phyloP scores from a whole-genome alignment of 2,113 vertebrate species.

The Ochotona curzoniae region DNA sequence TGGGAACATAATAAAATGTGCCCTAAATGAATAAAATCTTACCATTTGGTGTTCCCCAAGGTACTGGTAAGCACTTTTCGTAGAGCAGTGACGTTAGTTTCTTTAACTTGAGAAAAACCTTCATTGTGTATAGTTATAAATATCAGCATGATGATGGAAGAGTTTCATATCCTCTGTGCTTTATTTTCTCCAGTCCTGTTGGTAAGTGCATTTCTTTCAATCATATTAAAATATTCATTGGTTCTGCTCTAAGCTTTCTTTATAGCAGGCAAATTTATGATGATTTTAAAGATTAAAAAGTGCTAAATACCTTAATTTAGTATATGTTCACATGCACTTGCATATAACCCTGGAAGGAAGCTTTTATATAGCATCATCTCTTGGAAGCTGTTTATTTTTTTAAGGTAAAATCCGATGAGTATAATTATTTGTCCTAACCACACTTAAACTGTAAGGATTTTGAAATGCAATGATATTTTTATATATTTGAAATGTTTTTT shows the following conservation, averaged over 20 bases:
- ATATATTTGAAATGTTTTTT: constrained; percentile 1
- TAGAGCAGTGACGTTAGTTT: constrained; percentile 74
- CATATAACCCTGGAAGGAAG: background rate
- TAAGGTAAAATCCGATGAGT: constrained; percentile 24
- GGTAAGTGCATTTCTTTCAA: constrained; percentile 88
- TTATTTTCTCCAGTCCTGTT: constrained; percentile 98
- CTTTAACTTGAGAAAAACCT: constrained; percentile 94
- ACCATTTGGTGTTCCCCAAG: background rate
- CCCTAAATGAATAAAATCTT: background rate
- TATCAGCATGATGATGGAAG: constrained; percentile 97
- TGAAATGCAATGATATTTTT: constrained; percentile 35
- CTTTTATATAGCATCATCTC: background rate
- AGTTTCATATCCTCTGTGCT: constrained; percentile 97
- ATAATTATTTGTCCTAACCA: constrained; percentile 28
- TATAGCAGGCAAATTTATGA: background rate
- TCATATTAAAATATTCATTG: background rate
- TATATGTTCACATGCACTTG: background rate
- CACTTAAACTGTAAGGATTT: constrained; percentile 36
- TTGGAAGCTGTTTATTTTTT: background rate
- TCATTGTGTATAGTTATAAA: constrained; percentile 98
- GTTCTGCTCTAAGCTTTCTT: constrained; percentile 12
- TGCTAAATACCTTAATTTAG: constrained; percentile 23
- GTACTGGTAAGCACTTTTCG: background rate
- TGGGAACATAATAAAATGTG: constrained; percentile 16
- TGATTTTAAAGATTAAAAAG: constrained; percentile 11